Evolutionary conservation across 2,888 invertebrate species (phyloP), one percentile per base, ranked within the genome.

Genomic region (Spodoptera picta): DNA sequence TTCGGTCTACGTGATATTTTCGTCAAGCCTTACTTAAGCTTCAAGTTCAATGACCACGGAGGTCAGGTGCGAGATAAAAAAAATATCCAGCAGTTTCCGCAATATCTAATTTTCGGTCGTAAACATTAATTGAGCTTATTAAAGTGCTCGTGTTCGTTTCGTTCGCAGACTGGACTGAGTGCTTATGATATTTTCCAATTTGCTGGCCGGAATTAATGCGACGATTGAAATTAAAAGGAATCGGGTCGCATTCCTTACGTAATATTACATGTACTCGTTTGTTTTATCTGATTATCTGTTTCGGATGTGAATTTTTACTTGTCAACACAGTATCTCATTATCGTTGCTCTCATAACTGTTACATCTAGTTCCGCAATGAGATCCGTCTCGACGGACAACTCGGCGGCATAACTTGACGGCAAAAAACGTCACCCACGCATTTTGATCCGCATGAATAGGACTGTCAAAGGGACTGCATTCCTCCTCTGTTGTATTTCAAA

Each of bases 81-180:
- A 77, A 87, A 83, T 61, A 73, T 76, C 73, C 62, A 65, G 64
- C 81, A 77, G 81, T 90, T 90, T 88, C 88, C 88, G 87, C 83
- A 83, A 86, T 89, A 88, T 89, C 90, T 88, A 88, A 90, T 90
- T 92, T 90, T 88, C 83, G 89, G 75, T 87, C 88, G 84, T 91
- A 90, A 90, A 89, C 82, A 77, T 89, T 90, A 89, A 91, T 90
- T 88, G 88, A 70, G 73, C 80, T 81, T 84, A 84, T 84, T 85
- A 86, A 87, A 87, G 80, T 77, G 83, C 79, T 79, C 79, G 36
- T 66, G 72, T 67, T 78, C 60, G 64, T 71, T 79, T 56, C 58
- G 53, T 68, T 56, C 54, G 62, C 45, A 24, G 53, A 62, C 56
- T 57, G 62, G 67, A 65, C 53, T 59, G 65, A 70, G 74, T 57